phyloP scores from a whole-genome alignment of 2,888 invertebrate genomes.

The Onthophagus sagittarius region DNA sequence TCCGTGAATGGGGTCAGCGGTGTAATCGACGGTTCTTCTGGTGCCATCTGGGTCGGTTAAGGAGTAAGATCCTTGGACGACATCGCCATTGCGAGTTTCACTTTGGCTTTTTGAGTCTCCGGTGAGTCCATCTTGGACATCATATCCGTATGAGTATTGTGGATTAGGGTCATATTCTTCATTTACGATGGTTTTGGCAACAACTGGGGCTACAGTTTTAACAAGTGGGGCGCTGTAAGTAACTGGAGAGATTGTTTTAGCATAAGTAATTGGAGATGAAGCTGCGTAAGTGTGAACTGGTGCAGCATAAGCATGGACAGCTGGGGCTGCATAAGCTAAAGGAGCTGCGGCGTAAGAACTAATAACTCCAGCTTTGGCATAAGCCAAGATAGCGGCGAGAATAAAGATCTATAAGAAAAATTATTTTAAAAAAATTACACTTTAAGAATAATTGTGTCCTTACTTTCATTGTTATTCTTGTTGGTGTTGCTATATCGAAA shows the following conservation, averaged over 20 bases:
- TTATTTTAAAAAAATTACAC: not conserved
- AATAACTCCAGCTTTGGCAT: constrained; percentile 32
- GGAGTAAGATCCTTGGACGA: constrained; percentile 54
- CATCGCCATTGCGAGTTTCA: constrained; percentile 53
- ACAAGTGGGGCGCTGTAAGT: constrained; percentile 26
- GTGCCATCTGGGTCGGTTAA: constrained; percentile 55
- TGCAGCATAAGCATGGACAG: not conserved
- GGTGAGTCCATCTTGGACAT: constrained; percentile 54
- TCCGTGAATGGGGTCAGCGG: constrained; percentile 59
- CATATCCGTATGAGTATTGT: constrained; percentile 56
- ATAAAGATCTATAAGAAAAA: constrained; percentile 33
- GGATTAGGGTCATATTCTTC: constrained; percentile 53
- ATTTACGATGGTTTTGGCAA: constrained; percentile 38
- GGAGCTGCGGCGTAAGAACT: constrained; percentile 19
- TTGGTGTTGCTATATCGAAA: not conserved
- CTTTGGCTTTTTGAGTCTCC: constrained; percentile 54
- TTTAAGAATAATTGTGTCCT: not conserved
- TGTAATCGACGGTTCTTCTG: constrained; percentile 54
- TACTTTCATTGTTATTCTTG: constrained; percentile 9
- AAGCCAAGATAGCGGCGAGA: constrained; percentile 35
- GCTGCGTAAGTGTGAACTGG: too few relatives aligned
- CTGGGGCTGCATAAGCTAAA: not conserved
- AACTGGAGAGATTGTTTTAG: constrained; percentile 29
- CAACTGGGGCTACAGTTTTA: constrained; percentile 25
- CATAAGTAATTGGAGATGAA: too few relatives aligned